Conservation (phyloP, 1,140 invertebrate species). For the Tetraneura akinire region DNA sequence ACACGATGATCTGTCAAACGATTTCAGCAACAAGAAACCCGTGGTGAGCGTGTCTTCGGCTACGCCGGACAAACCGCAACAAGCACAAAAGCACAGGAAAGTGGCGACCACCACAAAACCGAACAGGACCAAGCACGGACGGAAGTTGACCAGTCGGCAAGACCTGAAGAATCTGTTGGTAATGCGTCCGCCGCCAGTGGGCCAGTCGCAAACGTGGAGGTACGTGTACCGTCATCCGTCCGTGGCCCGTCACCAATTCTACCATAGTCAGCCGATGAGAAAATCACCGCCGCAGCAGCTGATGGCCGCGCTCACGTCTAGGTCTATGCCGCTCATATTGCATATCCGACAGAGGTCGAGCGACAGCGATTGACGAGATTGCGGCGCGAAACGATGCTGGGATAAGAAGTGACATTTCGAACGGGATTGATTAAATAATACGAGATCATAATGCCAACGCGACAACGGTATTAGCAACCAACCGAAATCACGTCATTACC, state of each 20-base stretch:
- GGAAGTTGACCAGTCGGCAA: conserved; percentile 36
- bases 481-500: too few relatives aligned
- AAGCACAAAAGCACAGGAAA: background rate
- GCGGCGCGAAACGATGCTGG: too few relatives aligned
- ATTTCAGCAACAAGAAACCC: conserved; percentile 31
- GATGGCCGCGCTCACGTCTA: background rate
- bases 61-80: background rate
- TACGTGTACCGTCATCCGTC: background rate
- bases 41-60: background rate
- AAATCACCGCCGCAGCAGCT: background rate
- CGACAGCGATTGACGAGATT: background rate
- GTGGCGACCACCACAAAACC: background rate
- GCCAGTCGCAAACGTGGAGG: conserved; percentile 50
- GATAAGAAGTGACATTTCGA: too few relatives aligned
- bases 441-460: too few relatives aligned
- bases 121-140: conserved; percentile 8
- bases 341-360: conserved; percentile 29
- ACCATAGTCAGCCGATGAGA: background rate
- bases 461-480: too few relatives aligned
- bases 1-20: conserved; percentile 25
- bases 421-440: too few relatives aligned
- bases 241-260: background rate
- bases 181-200: conserved; percentile 47
- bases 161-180: conserved; percentile 44
- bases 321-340: conserved; percentile 28